Conservation (phyloP, 1,140 invertebrate species). For the Zaprionus kolodkinae region DNA sequence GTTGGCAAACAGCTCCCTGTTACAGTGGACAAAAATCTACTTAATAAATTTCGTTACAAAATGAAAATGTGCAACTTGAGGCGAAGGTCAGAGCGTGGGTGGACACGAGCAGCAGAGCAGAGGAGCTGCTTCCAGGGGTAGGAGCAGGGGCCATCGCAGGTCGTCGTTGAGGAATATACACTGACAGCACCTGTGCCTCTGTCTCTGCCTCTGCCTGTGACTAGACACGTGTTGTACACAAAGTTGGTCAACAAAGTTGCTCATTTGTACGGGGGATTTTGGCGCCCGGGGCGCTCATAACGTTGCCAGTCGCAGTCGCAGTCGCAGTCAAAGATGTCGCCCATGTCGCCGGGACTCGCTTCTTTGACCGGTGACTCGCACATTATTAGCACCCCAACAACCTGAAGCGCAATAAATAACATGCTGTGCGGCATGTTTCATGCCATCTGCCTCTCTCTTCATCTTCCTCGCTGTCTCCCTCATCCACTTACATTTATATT, state of each 20-base stretch:
- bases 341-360: neutral
- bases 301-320: conserved; percentile 7
- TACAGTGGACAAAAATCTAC: conserved; percentile 50
- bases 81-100: conserved; percentile 11
- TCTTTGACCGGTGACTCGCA: conserved; percentile 46
- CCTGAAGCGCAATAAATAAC: conserved; percentile 75
- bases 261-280: conserved; percentile 35
- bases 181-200: conserved; percentile 56
- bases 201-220: conserved; percentile 22
- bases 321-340: neutral
- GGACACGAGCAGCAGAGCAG: neutral
- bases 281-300: conserved; percentile 30
- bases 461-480: neutral
- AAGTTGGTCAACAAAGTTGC: conserved; percentile 78
- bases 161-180: neutral
- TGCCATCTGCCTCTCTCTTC: conserved; percentile 3
- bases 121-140: too few species aligned
- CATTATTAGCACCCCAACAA: conserved; percentile 78
- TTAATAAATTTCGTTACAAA: conserved; percentile 72
- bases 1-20: conserved; percentile 7
- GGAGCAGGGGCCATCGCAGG: neutral
- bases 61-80: conserved; percentile 72
- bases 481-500: conserved; percentile 14
- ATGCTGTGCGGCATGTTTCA: conserved; percentile 48
- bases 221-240: conserved; percentile 44